Base-by-base conservation (phyloP, 2,113 vertebrate genomes). In the Neolamprologus fasciatus region DNA sequence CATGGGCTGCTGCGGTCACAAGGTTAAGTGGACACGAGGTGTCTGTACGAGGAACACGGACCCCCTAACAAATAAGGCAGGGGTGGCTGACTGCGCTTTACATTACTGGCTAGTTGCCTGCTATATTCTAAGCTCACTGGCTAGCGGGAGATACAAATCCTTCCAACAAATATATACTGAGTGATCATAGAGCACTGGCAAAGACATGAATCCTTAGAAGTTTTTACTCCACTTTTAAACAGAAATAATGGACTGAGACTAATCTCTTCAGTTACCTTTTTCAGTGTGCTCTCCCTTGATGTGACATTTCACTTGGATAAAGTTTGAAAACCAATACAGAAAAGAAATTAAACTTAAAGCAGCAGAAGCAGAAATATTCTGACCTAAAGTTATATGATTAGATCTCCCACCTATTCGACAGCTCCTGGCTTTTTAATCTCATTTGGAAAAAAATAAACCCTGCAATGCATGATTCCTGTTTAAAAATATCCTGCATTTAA, bases 1-100 rank as follows among this genome's bases (percentile, higher is more conserved):
- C n/a, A n/a, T 6, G 7, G 86, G 86, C 84, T 50, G 47, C 89
- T 13, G 57, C 9, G 87, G 94, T 89, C 94, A 83, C 83, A 33
- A 84, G 93, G 92, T 94, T 93, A 95, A 95, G 93, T 93, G 91
- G 87, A 81, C 35, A 68, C 58, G 4, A 91, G 87, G 91, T 85
- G 89, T 89, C 79, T 45, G 7, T 11, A 61, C 66, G 50, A 86
- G 84, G 26, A 81, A 61, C 85, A 82, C 35, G 31, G 82, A 14
- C 83, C 85, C 42, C 63, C 66, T 23, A 23, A 57, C 54, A 85
- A 55, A 83, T 89, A 89, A 78, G 89, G 93, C 90, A 92, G 9
- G 26, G 61, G 66, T 54, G 80, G 31, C 73, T 33, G 78, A 26
- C 37, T 55, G 37, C 80, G 45, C 81, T 66, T 7, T 61, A 55